Evolutionary conservation across 2,113 vertebrate genomes (phyloP).

Genomic region (Indri indri): DNA sequence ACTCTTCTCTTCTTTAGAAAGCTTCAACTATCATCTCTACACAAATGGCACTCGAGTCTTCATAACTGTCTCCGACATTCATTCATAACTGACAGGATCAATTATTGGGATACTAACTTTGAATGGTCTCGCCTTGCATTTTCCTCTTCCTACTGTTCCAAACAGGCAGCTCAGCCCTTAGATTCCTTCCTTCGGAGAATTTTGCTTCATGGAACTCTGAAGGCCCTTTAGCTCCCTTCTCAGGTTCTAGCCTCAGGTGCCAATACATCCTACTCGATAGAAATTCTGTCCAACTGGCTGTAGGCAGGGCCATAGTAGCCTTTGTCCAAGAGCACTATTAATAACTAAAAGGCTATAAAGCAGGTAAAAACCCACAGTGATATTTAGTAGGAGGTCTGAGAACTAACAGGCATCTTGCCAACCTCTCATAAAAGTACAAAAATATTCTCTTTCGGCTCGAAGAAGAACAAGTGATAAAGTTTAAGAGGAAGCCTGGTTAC

Average conservation of each 20-base stretch:
- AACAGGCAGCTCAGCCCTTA: neutral
- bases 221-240: neutral
- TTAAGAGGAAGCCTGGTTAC: constrained; percentile 57
- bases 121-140: neutral
- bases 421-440: constrained; percentile 53
- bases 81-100: neutral
- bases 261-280: neutral
- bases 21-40: neutral
- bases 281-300: neutral
- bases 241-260: neutral
- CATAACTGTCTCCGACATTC: neutral
- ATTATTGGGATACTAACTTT: neutral
- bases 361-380: neutral
- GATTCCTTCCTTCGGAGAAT: neutral
- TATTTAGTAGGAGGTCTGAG: constrained; percentile 41
- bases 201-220: neutral
- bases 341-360: neutral
- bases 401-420: neutral
- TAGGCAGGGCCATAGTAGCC: neutral
- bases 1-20: neutral
- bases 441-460: constrained; percentile 23
- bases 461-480: constrained; percentile 48
- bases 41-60: neutral
- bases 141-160: neutral
- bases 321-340: constrained; percentile 6